phyloP scores from a whole-genome alignment of 2,797 vertebrate genomes.

The Acipenser transmontanus region DNA sequence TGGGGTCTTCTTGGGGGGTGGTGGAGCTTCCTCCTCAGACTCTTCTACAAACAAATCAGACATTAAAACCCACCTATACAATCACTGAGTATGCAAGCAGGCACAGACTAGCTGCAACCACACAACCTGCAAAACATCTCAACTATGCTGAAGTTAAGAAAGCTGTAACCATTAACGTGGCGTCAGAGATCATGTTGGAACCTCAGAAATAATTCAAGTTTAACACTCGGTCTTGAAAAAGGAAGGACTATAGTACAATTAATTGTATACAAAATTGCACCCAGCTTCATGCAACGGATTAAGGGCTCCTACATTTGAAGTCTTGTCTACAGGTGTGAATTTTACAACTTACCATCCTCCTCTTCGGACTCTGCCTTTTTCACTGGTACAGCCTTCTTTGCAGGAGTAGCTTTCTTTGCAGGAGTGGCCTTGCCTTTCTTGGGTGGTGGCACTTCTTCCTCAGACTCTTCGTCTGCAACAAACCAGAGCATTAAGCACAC shows the following conservation, averaged over 20 bases:
- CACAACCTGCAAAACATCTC: conserved; percentile 17
- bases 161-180: conserved; percentile 12
- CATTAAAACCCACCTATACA: too few species aligned
- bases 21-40: conserved; percentile 51
- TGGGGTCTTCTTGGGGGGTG: conserved; percentile 43
- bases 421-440: conserved; percentile 49
- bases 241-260: neutral
- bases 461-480: conserved; percentile 46
- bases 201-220: too few species aligned
- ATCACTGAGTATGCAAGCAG: too few species aligned
- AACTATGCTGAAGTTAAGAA: conserved; percentile 30
- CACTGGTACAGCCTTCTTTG: conserved; percentile 59
- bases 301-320: too few species aligned
- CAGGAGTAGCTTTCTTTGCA: conserved; percentile 42
- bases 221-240: neutral
- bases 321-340: too few species aligned
- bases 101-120: too few species aligned
- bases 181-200: too few species aligned
- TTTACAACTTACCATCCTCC: conserved; percentile 37
- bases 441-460: conserved; percentile 59
- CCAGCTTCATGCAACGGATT: too few species aligned
- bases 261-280: too few species aligned
- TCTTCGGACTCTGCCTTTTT: conserved; percentile 48
- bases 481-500: too few species aligned
- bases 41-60: conserved; percentile 29